Percentiles rank a stretch among this genome's conserved stretches.
Evolutionary conservation across 2,888 invertebrate genomes (phyloP).

Genomic region (Neoscelio sp.): DNA sequence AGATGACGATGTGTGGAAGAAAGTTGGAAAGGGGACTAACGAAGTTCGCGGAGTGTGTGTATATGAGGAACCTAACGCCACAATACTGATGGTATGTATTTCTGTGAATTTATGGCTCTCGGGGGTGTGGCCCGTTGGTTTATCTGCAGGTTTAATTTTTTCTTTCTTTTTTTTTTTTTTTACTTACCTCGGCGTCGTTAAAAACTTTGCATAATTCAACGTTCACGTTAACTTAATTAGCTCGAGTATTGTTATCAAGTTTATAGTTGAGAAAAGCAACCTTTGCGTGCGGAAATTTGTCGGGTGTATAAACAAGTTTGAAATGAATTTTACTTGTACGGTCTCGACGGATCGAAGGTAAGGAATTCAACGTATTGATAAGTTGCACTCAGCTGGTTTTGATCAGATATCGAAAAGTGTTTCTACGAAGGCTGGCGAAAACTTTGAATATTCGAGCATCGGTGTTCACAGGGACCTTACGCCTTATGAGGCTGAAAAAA

Average conservation of each 20-base stretch:
- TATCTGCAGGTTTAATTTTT: no score
- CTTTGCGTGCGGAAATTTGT: conserved; percentile 15
- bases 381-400: conserved; percentile 1
- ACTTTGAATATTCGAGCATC: neutral
- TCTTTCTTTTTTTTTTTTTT: conserved; percentile 28
- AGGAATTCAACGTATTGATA: conserved; percentile 14
- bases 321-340: conserved; percentile 18
- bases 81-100: no score
- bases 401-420: neutral
- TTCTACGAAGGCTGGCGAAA: neutral
- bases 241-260: conserved; percentile 28
- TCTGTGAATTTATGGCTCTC: no score
- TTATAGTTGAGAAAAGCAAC: conserved; percentile 3
- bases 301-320: conserved; percentile 5
- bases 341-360: neutral
- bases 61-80: no score
- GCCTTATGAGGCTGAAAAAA: no score
- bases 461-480: no score
- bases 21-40: no score
- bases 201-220: conserved; percentile 28
- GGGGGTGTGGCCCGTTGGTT: neutral
- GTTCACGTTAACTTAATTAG: conserved; percentile 34
- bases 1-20: no score
- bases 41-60: no score
- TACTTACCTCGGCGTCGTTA: neutral